These are phyloP conservation scores for Cephonodes hylas DNA, from an alignment of 2,888 invertebrate species.

Conservation along the genomic window DNA sequence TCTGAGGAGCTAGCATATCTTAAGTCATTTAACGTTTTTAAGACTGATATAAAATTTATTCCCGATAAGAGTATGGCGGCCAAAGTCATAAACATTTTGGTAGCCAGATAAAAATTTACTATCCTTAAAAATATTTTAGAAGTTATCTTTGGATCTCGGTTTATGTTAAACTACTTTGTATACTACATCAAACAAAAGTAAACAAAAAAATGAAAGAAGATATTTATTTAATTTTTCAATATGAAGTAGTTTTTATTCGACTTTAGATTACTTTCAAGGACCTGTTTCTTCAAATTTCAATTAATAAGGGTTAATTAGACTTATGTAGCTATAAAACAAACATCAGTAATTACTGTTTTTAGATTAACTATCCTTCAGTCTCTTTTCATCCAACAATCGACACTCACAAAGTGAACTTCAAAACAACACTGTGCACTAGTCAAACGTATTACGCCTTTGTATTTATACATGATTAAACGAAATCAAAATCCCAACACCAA, in stretches of 20 bases:
- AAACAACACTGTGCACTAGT: neutral
- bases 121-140: slow-evolving; percentile 6
- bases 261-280: too few species aligned
- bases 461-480: neutral
- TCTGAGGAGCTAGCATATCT: neutral
- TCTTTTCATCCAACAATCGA: too few species aligned
- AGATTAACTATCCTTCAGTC: too few species aligned
- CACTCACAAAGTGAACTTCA: too few species aligned
- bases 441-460: too few species aligned
- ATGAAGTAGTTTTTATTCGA: neutral
- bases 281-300: too few species aligned
- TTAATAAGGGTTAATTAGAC: too few species aligned
- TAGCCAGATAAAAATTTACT: slow-evolving; percentile 7
- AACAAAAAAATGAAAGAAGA: neutral
- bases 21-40: neutral
- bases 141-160: neutral
- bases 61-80: neutral
- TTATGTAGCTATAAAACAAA: too few species aligned
- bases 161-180: slow-evolving; percentile 3
- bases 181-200: neutral
- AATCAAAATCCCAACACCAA: neutral
- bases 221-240: neutral
- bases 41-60: slow-evolving; percentile 6
- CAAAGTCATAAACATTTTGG: slow-evolving; percentile 7
- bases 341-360: too few species aligned